phyloP scores from a whole-genome alignment of 2,888 invertebrate species.

The Salticus scenicus region DNA sequence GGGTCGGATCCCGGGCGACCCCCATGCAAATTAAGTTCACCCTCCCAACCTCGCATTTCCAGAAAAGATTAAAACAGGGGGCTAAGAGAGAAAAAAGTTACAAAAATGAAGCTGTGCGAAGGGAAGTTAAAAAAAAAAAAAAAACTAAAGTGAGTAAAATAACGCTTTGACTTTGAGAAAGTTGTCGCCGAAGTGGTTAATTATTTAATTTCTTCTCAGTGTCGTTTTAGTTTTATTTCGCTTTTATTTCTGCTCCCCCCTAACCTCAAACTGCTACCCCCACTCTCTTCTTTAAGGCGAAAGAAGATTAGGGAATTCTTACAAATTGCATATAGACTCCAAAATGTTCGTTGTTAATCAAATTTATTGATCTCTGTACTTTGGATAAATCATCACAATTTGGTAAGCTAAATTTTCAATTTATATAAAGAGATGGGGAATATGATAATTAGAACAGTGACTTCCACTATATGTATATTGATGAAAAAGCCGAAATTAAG shows the following conservation, averaged over 20 bases:
- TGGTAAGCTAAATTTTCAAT: too few relatives aligned
- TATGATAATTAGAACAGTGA: too few relatives aligned
- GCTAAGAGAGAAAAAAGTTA: constrained; percentile 35
- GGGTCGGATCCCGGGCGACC: constrained; percentile 59
- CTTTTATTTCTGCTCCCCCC: constrained; percentile 24
- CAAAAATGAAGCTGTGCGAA: constrained; percentile 60
- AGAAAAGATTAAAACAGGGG: constrained; percentile 59
- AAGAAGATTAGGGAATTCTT: constrained; percentile 23
- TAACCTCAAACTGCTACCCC: constrained; percentile 15
- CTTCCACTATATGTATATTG: too few relatives aligned
- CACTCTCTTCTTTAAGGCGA: background rate
- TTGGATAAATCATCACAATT: too few relatives aligned
- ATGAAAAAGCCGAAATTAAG: too few relatives aligned
- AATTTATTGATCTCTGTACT: too few relatives aligned
- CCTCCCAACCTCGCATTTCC: constrained; percentile 6
- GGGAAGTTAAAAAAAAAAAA: constrained; percentile 33
- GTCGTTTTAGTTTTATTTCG: constrained; percentile 65
- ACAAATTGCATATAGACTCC: constrained; percentile 20
- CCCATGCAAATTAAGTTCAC: constrained; percentile 64
- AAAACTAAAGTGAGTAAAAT: constrained; percentile 50
- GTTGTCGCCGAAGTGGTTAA: constrained; percentile 68
- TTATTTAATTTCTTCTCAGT: constrained; percentile 70
- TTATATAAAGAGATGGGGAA: too few relatives aligned
- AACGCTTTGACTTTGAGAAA: constrained; percentile 44
- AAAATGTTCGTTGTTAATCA: too few relatives aligned